Conservation (phyloP, 2,888 invertebrate species). For the Ischnura elegans region DNA sequence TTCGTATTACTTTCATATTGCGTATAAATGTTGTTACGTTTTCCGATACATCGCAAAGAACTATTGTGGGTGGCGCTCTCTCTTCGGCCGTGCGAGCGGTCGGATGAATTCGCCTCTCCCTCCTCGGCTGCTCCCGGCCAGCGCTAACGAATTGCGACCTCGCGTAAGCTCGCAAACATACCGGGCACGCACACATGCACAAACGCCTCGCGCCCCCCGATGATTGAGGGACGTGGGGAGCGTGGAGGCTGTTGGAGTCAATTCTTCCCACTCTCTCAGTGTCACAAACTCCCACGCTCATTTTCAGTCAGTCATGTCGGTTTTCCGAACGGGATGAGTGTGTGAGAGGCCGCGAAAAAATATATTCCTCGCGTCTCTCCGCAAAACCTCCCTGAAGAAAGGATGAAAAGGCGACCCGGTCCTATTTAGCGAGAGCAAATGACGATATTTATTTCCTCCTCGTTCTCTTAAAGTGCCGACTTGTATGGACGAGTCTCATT, state of each 20-base stretch:
- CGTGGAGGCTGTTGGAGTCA: neutral
- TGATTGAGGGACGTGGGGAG: neutral
- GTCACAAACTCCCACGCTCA: neutral
- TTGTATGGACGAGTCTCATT: neutral
- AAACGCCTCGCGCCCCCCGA: neutral
- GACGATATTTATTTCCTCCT: neutral
- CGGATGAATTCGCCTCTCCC: too few species aligned
- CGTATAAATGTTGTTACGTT: too few species aligned
- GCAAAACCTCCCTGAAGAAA: neutral
- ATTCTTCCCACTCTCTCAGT: neutral
- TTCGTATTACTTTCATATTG: too few species aligned
- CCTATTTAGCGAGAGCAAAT: neutral
- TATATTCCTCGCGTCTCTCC: too few species aligned
- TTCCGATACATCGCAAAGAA: too few species aligned
- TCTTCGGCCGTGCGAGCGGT: too few species aligned
- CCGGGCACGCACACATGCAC: neutral
- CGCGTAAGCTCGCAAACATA: neutral
- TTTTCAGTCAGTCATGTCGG: neutral
- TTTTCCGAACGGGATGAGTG: neutral
- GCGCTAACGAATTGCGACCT: constrained; percentile 30
- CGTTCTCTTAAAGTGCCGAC: neutral
- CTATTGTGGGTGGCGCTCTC: too few species aligned
- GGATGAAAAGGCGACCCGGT: neutral
- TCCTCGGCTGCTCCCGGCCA: neutral
- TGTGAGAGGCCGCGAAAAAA: neutral